Conservation (phyloP, 1,140 invertebrate species). For the Drosophila ananassae region DNA sequence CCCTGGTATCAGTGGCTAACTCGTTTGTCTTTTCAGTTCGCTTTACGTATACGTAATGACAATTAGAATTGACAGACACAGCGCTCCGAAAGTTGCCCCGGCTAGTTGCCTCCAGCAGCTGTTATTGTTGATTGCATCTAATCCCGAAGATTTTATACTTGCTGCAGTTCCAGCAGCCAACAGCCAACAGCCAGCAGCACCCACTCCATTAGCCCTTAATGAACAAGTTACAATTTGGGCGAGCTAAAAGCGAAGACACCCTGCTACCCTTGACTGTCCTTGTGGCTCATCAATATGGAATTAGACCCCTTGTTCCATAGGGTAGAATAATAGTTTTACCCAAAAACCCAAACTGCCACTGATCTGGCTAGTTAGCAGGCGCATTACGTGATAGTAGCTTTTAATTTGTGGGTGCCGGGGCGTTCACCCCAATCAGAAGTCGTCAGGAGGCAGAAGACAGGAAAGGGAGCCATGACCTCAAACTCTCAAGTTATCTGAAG, state of each 20-base stretch:
- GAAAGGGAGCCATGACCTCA: neutral
- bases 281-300: conserved; percentile 15
- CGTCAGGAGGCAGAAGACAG: neutral
- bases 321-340: conserved; percentile 38
- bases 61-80: conserved; percentile 80
- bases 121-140: conserved; percentile 83
- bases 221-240: conserved; percentile 51
- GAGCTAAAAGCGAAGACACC: conserved; percentile 2
- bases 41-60: conserved; percentile 82
- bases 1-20: conserved; percentile 76
- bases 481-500: conserved; percentile 34
- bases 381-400: conserved; percentile 44
- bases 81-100: conserved; percentile 63
- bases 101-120: conserved; percentile 47
- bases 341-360: neutral
- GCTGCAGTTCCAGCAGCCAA: conserved; percentile 40
- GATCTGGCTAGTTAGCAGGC: conserved; percentile 39
- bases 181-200: conserved; percentile 23
- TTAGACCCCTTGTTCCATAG: conserved; percentile 6
- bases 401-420: conserved; percentile 35
- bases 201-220: conserved; percentile 68
- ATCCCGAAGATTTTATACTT: conserved; percentile 76
- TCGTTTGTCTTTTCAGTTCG: conserved; percentile 77
- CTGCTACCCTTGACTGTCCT: neutral
- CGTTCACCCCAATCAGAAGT: conserved; percentile 27